A percentile compares a stretch with the other conserved stretches of the same genome.
phyloP scores from a whole-genome alignment of 2,888 invertebrate species.

The Erebia palarica region DNA sequence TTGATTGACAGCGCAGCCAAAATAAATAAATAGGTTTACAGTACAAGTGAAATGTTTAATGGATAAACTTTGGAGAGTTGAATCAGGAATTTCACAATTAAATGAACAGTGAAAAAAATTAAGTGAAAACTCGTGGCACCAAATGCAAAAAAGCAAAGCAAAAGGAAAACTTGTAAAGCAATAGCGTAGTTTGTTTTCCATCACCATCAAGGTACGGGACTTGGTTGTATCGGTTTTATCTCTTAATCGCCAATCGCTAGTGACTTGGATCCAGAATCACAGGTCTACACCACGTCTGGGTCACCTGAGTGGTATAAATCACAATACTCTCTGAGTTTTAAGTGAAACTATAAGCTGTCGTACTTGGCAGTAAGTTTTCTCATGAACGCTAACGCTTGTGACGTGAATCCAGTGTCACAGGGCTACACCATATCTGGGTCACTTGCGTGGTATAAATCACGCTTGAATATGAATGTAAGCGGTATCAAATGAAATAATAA shows the following conservation, averaged over 20 bases:
- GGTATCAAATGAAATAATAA: constrained; percentile 53
- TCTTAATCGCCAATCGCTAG: constrained; percentile 1
- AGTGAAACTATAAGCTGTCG: constrained; percentile 51
- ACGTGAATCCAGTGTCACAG: constrained; percentile 19
- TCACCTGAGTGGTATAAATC: constrained; percentile 52
- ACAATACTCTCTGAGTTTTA: constrained; percentile 45
- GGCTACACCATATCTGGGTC: constrained; percentile 48
- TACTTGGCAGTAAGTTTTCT: background rate
- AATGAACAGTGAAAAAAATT: too few species aligned
- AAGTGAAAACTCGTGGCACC: too few species aligned
- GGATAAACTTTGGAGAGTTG: too few species aligned
- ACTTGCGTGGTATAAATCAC: constrained; percentile 51
- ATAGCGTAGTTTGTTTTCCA: too few species aligned
- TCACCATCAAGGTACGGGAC: too few species aligned
- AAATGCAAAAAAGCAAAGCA: too few species aligned
- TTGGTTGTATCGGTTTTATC: background rate
- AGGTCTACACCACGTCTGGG: constrained; percentile 43
- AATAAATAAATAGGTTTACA: too few species aligned
- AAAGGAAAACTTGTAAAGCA: too few species aligned
- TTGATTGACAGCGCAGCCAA: too few species aligned
- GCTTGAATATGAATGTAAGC: constrained; percentile 40
- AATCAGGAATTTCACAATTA: too few species aligned
- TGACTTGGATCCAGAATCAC: constrained; percentile 17
- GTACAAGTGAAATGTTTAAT: too few species aligned
- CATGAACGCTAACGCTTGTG: constrained; percentile 20